Conservation (phyloP, 2,113 vertebrate species). For the Dipodomys stephensi region DNA sequence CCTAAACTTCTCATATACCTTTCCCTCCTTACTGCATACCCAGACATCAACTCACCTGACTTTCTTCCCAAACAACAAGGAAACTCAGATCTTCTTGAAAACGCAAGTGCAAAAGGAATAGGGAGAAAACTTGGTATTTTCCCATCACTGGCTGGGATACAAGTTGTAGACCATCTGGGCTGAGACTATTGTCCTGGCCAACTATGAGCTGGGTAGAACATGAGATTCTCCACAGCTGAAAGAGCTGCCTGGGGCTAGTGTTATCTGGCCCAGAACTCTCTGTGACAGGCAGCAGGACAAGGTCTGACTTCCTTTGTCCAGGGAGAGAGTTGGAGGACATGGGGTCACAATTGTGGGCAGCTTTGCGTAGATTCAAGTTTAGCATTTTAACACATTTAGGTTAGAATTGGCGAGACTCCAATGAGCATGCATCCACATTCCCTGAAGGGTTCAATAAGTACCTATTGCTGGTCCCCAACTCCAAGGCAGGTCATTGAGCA, state of each 20-base stretch:
- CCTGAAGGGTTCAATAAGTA: not conserved
- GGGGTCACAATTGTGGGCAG: not conserved
- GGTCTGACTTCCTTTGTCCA: not conserved
- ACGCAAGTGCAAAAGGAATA: not conserved
- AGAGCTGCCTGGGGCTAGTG: not conserved
- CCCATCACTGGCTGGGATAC: not conserved
- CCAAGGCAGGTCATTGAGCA: not conserved
- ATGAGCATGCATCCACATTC: fast-evolving
- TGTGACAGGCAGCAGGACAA: not conserved
- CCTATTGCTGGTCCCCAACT: too few relatives aligned
- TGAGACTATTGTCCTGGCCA: too few relatives aligned
- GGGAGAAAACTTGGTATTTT: not conserved
- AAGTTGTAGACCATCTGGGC: not conserved
- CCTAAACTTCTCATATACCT: not conserved
- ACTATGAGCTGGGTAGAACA: not conserved
- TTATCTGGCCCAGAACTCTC: not conserved
- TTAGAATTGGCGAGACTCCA: not conserved
- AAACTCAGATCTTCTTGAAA: conserved; percentile 24
- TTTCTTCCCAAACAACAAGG: not conserved
- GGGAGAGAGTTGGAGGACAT: not conserved
- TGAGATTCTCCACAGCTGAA: not conserved
- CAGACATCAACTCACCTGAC: not conserved
- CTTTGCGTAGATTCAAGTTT: not conserved
- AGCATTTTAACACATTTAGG: not conserved
- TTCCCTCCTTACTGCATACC: too few relatives aligned